Evolutionary conservation across 2,113 vertebrate genomes (phyloP).

Genomic region (Cryptomyrus ogoouensis): DNA sequence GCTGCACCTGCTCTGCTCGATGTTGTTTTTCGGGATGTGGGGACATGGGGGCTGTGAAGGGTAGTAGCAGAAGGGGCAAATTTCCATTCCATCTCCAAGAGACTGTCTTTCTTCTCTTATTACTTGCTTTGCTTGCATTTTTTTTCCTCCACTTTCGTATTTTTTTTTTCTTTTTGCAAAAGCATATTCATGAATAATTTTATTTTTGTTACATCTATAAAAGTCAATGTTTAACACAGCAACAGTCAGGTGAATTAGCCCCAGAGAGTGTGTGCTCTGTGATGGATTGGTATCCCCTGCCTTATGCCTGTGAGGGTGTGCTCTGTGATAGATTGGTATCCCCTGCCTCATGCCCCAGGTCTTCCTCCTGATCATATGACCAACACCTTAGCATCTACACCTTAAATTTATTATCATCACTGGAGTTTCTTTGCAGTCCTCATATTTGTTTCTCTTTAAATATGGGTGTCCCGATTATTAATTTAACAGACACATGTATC

Average conservation of each 20-base stretch:
- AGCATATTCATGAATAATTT: background rate
- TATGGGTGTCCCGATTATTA: background rate
- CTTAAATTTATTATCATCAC: background rate
- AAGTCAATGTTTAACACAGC: background rate
- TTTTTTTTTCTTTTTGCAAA: background rate
- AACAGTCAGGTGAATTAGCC: background rate
- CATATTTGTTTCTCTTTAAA: background rate
- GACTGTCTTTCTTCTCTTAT: background rate
- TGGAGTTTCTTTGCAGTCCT: background rate
- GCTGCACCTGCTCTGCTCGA: background rate
- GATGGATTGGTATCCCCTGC: background rate
- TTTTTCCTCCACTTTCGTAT: background rate
- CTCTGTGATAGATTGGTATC: background rate
- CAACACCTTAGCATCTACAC: background rate
- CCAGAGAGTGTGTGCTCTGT: background rate
- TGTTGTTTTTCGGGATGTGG: background rate
- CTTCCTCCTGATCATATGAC: background rate
- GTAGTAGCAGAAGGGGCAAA: background rate
- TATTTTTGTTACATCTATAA: background rate
- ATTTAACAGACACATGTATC: background rate
- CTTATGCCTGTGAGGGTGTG: background rate
- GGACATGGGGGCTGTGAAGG: background rate
- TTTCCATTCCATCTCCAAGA: background rate
- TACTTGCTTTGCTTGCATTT: background rate
- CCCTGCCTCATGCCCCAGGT: background rate